Evolutionary conservation across 2,113 vertebrate species (phyloP), one percentile per base, ranked within the genome.

Genomic region (Elachura formosa): DNA sequence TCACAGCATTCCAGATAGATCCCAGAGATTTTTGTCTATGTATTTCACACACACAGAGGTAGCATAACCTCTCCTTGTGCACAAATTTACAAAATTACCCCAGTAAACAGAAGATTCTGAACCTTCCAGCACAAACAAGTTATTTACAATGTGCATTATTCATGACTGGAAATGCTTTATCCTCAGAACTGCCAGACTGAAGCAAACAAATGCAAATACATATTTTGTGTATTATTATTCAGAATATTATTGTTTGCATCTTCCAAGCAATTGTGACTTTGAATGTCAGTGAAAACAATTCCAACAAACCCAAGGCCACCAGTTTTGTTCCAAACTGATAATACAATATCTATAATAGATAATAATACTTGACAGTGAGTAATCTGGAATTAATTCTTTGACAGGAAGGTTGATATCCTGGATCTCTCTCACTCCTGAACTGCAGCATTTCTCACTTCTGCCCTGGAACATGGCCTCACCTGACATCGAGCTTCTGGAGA

Each of bases 401-500:
- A 26, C 54, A 54, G 22, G 20, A 48, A 55, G 28, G 7, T 4
- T 52, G 17, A 17, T 48, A 10, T 2, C 22, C 51, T 85, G 34
- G 36, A 40, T 80, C 38, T 38, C 43, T 14, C 13, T 31, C 56
- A 31, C 46, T 28, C 15, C 6, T 4, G 1, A 33, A 28, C 3
- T 15, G 18, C 49, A 52, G 8, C 16, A 45, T 26, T 78, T 41
- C 20, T 33, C 76, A 4, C 1, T 5, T 22, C 36, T 49, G 11
- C 5, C 58, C 18, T 76, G 76, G 12, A 21, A 19, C 58, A 8
- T 0, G 20, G 69, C 78, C 78, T 93, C 94, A 98, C 98, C 98
- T 98, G 95, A 98, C 92, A 92, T 98, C 98, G 36, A 99, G 98
- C 85, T 98, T 99, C 97, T 99, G 98, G 46, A 99, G 98, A 87